These are phyloP conservation scores for Synanthedon andrenaeformis DNA, from an alignment of 2,888 invertebrate genomes.

Conservation along the genomic window DNA sequence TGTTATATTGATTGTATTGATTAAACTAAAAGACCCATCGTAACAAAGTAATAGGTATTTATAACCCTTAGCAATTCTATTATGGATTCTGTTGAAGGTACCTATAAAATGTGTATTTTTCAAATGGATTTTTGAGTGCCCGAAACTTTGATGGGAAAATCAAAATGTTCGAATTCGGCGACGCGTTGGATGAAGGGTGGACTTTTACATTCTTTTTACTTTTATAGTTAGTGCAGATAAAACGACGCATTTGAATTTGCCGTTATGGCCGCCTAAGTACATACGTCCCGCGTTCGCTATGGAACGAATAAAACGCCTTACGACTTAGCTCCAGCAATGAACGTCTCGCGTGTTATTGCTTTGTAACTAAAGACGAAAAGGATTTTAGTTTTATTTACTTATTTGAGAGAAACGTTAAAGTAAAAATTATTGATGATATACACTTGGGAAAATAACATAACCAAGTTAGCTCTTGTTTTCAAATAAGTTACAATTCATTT, in stretches of 20 bases:
- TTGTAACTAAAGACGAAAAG: not conserved
- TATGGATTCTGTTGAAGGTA: slow-evolving; percentile 16
- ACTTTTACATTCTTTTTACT: slow-evolving; percentile 51
- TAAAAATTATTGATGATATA: too few relatives aligned
- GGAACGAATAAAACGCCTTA: slow-evolving; percentile 12
- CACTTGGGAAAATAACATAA: too few relatives aligned
- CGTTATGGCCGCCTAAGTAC: slow-evolving; percentile 18
- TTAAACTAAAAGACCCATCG: too few relatives aligned
- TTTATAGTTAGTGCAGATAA: slow-evolving; percentile 54
- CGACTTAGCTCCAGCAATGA: slow-evolving; percentile 5
- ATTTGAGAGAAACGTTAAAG: too few relatives aligned
- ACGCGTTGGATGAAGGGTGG: slow-evolving; percentile 34
- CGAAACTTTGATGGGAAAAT: slow-evolving; percentile 62
- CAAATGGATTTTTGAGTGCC: slow-evolving; percentile 70
- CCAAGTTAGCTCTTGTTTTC: too few relatives aligned
- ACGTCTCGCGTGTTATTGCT: not conserved
- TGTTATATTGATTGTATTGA: too few relatives aligned
- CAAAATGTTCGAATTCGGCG: slow-evolving; percentile 60
- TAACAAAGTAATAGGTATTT: too few relatives aligned
- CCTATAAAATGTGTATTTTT: slow-evolving; percentile 50
- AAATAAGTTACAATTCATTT: too few relatives aligned
- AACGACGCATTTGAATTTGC: slow-evolving; percentile 50
- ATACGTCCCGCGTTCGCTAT: slow-evolving; percentile 16
- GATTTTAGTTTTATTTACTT: too few relatives aligned
- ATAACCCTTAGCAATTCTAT: slow-evolving; percentile 38